Evolutionary conservation across 1,140 invertebrate genomes (phyloP), one percentile per base, ranked within the genome.

Genomic region (Drosophila nannoptera): DNA sequence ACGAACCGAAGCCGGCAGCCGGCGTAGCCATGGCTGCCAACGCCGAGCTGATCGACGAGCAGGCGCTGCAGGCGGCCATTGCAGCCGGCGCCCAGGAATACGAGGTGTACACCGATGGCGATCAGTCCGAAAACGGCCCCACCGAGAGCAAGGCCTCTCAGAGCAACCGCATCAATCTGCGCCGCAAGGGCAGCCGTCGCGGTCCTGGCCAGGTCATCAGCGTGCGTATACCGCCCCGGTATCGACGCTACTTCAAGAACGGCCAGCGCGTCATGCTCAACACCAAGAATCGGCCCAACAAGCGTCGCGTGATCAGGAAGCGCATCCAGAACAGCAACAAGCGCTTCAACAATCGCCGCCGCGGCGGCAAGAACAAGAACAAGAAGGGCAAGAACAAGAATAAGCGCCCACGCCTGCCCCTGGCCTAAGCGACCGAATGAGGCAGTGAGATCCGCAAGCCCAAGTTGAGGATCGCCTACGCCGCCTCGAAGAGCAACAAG

Each of bases 171-270:
- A 82, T 88, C 36, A 88, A 71, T n/a, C 31, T 88, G 67, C 67
- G 83, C 6, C 87, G 87, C 61, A 86, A 82, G 63, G 78, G 73
- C 11, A 56, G 48, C 4, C 82, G 87, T 9, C 78, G 78, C n/a
- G 87, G 87, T 7, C 80, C 78, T 52, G 71, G 77, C 2, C 77
- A 88, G 52, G 68, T 75, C 56, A 76, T 88, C 42, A 82, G 77
- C 31, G 87, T 88, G 0, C 75, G 87, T 4, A 82, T 88, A 5
- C 87, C 87, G 4, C 71, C 83, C 0, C 72, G 78, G 3, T 88
- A 88, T 29, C 73, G 87, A n/a, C 73, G 81, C 54, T 88, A 88
- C 54, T 88, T 88, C 75, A 87, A 88, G 71, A 88, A 87, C 45
- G 87, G 87, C 12, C 87, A 88, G 60, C 84, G 77, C 52, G 87